These are phyloP conservation scores for Lasioglossum calceatum DNA, from an alignment of 2,888 invertebrate species.

Conservation along the genomic window DNA sequence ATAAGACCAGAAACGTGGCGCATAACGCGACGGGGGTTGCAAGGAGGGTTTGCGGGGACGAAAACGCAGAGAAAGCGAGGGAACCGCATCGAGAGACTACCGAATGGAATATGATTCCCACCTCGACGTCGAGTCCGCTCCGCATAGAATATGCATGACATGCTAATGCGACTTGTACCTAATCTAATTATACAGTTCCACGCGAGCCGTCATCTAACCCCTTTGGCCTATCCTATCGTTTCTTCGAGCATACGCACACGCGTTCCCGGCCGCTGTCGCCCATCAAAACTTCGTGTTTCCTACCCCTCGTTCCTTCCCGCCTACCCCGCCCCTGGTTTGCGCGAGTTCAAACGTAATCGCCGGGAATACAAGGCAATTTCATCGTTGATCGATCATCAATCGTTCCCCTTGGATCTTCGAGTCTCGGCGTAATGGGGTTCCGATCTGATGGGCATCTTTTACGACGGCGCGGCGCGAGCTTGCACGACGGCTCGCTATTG, in stretches of 20 bases:
- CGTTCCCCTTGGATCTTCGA: neutral
- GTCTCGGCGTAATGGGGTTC: neutral
- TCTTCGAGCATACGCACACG: slow-evolving; percentile 54
- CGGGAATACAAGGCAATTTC: neutral
- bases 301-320: neutral
- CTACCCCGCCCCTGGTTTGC: neutral
- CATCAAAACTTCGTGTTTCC: slow-evolving; percentile 26
- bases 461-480: neutral
- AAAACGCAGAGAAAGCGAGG: slow-evolving; percentile 27
- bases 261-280: slow-evolving; percentile 24
- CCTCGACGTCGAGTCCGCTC: slow-evolving; percentile 61
- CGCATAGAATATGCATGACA: slow-evolving; percentile 83
- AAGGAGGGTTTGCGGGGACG: neutral
- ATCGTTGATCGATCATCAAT: slow-evolving; percentile 8
- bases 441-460: neutral
- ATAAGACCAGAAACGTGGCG: slow-evolving; percentile 6
- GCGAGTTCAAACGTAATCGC: slow-evolving; percentile 11
- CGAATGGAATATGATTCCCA: slow-evolving; percentile 74
- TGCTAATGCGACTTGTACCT: slow-evolving; percentile 81
- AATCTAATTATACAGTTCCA: slow-evolving; percentile 83
- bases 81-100: slow-evolving; percentile 52
- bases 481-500: neutral
- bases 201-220: slow-evolving; percentile 70
- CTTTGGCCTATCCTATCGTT: slow-evolving; percentile 59
- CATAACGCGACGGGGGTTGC: neutral